Evolutionary conservation across 1,140 invertebrate genomes (phyloP).

Genomic region (Brachionus rotundiformis): DNA sequence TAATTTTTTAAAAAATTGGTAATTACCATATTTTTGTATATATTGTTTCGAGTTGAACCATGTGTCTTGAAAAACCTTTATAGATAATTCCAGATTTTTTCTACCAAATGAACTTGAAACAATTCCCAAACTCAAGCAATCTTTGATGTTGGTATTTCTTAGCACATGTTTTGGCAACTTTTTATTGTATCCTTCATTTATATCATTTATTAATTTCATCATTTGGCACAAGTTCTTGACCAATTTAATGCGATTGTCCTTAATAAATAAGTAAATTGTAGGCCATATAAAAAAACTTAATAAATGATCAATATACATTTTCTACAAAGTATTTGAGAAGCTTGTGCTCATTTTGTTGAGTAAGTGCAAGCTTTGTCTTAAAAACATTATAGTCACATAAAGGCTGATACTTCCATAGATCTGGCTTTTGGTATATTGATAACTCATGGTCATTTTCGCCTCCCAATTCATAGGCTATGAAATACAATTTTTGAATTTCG

Average conservation of each 20-base stretch:
- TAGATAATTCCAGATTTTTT: not conserved
- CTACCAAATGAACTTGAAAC: not conserved
- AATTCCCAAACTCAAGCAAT: not conserved
- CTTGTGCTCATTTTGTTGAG: not conserved
- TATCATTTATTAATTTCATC: conserved; percentile 17
- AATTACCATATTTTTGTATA: conserved; percentile 9
- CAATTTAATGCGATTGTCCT: not conserved
- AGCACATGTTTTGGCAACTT: not conserved
- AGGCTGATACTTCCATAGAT: conserved; percentile 47
- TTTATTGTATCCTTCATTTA: not conserved
- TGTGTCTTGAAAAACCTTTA: not conserved
- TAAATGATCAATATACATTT: not conserved
- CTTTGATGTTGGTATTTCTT: not conserved
- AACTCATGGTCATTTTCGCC: not conserved
- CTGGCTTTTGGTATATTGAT: not conserved
- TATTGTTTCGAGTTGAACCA: conserved; percentile 46
- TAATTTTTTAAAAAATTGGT: too few species aligned
- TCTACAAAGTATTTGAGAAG: not conserved
- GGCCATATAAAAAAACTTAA: not conserved
- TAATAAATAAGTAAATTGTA: not conserved
- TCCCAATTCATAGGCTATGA: conserved; percentile 33
- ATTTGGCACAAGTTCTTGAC: not conserved
- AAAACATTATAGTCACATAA: conserved; percentile 16
- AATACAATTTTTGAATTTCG: conserved; percentile 41
- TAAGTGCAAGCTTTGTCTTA: not conserved